Percentiles rank a stretch among this genome's conserved stretches.
phyloP scores from a whole-genome alignment of 2,113 vertebrate species.

The Dromas ardeola region DNA sequence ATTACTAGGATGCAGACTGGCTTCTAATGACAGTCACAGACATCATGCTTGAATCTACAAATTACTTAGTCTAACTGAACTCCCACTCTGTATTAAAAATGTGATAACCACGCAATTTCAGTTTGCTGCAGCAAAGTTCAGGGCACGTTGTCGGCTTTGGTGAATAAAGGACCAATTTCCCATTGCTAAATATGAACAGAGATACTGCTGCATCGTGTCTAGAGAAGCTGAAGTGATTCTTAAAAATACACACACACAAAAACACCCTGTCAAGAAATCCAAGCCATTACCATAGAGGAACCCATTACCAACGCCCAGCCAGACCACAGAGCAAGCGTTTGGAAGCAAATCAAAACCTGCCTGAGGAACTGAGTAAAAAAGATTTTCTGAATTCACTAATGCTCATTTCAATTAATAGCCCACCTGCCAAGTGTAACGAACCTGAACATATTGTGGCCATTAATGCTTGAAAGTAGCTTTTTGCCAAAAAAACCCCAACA shows the following conservation, averaged over 20 bases:
- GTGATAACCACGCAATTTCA: neutral
- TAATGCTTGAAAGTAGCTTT: neutral
- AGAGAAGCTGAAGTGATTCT: neutral
- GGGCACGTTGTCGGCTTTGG: neutral
- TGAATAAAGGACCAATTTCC: neutral
- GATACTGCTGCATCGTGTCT: neutral
- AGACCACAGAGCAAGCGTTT: neutral
- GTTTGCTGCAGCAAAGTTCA: neutral
- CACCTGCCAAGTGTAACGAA: slow-evolving; percentile 18
- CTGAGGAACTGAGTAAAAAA: slow-evolving; percentile 21
- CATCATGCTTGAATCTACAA: neutral
- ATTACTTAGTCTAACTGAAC: neutral
- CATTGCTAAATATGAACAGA: neutral
- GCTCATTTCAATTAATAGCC: slow-evolving; percentile 21
- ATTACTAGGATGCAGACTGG: neutral
- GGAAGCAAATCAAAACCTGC: slow-evolving; percentile 53
- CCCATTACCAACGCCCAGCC: neutral
- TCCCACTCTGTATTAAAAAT: neutral
- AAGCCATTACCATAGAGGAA: neutral
- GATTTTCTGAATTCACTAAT: neutral
- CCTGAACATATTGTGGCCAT: slow-evolving; percentile 1
- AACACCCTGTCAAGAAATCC: neutral
- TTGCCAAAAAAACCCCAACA: neutral
- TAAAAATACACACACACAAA: neutral
- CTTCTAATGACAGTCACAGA: neutral